Percentiles rank a stretch among this genome's conserved stretches.
Conservation (phyloP, 2,888 invertebrate genomes). For the Iselma pallidipennis region DNA sequence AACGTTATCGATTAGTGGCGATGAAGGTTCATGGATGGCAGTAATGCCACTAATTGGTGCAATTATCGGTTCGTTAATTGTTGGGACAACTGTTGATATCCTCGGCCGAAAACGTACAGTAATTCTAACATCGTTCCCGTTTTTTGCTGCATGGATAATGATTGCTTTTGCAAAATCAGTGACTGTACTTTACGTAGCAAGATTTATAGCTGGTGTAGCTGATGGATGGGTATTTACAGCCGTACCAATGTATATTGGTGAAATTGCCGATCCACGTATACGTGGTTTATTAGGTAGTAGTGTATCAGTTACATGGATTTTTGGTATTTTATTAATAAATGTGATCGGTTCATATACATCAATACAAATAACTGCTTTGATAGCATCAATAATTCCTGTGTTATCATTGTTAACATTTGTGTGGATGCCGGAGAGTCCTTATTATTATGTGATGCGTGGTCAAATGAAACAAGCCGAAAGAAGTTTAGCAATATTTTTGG, state of each 20-base stretch:
- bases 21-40: conserved; percentile 66
- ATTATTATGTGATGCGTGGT: conserved; percentile 55
- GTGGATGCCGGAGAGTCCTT: conserved; percentile 66
- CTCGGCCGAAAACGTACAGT: conserved; percentile 72
- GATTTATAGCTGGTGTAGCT: conserved; percentile 63
- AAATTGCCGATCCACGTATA: conserved; percentile 62
- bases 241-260: conserved; percentile 64
- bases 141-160: conserved; percentile 67
- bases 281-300: conserved; percentile 66
- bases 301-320: conserved; percentile 60
- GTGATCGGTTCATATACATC: conserved; percentile 60
- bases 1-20: conserved; percentile 51
- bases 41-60: conserved; percentile 69
- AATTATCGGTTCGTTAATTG: conserved; percentile 64
- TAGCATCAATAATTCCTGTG: conserved; percentile 57
- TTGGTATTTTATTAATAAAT: conserved; percentile 66
- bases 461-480: conserved; percentile 56
- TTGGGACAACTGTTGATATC: conserved; percentile 66
- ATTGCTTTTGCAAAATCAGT: conserved; percentile 62
- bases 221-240: conserved; percentile 54
- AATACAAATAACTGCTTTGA: conserved; percentile 58
- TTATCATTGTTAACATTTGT: conserved; percentile 56
- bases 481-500: conserved; percentile 58
- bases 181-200: conserved; percentile 56
- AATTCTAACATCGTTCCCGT: conserved; percentile 63